These are phyloP conservation scores for Aleiodes leptofemur DNA, from an alignment of 2,888 invertebrate genomes.

Conservation along the genomic window DNA sequence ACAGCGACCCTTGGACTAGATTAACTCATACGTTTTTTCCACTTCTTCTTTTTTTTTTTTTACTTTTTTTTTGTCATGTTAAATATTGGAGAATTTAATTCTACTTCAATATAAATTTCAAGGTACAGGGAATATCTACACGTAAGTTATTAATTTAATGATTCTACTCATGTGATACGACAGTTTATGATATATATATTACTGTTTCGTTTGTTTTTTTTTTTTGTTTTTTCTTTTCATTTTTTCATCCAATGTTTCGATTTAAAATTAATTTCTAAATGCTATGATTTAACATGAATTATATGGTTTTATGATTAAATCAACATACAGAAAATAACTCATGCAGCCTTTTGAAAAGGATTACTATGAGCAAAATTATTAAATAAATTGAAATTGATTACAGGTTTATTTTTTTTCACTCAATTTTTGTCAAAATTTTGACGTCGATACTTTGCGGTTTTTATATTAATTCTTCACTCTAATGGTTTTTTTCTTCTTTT, in stretches of 20 bases:
- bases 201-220: no score
- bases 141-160: constrained; percentile 55
- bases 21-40: constrained; percentile 27
- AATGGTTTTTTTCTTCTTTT: neutral
- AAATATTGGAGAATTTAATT: constrained; percentile 55
- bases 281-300: constrained; percentile 61
- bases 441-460: constrained; percentile 30
- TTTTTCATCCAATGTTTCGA: neutral
- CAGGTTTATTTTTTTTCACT: neutral
- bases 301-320: constrained; percentile 63
- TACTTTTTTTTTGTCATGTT: constrained; percentile 11
- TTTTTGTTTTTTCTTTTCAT: constrained; percentile 40
- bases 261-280: constrained; percentile 49
- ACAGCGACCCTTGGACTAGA: constrained; percentile 49
- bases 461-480: constrained; percentile 23
- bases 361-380: constrained; percentile 58
- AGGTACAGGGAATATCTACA: constrained; percentile 74
- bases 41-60: constrained; percentile 25
- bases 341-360: constrained; percentile 55
- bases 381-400: constrained; percentile 14
- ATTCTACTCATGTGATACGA: constrained; percentile 60
- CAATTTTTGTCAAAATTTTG: neutral
- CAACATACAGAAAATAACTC: constrained; percentile 56
- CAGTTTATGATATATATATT: constrained; percentile 55
- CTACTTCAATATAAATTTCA: constrained; percentile 70